phyloP scores from a whole-genome alignment of 1,140 invertebrate genomes.

The Oncopodura yosiiana region DNA sequence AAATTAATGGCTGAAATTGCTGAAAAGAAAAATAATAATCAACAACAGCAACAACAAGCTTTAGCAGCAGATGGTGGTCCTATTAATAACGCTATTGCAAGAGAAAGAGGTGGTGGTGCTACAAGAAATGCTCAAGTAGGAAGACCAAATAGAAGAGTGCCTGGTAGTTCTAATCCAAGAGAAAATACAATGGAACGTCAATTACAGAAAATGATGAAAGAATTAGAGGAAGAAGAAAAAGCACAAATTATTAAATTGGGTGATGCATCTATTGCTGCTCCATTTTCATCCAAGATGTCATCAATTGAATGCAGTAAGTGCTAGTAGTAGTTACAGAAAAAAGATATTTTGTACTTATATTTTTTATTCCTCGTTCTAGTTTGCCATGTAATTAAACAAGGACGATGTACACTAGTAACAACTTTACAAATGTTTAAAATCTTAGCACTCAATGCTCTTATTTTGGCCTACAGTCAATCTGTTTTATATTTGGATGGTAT shows the following conservation, averaged over 20 bases:
- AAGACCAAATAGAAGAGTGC: neutral
- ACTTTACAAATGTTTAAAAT: constrained; percentile 99
- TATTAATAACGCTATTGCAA: neutral
- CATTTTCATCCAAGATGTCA: constrained; percentile 95
- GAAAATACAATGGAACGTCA: constrained; percentile 37
- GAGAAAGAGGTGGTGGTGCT: neutral
- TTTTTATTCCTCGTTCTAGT: constrained; percentile 52
- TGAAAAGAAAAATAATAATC: constrained; percentile 1
- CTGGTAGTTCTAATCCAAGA: neutral
- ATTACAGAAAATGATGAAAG: constrained; percentile 63
- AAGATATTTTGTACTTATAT: neutral
- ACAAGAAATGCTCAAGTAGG: constrained; percentile 5
- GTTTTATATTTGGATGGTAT: constrained; percentile 97
- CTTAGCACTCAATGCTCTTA: constrained; percentile 93
- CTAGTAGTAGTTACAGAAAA: neutral
- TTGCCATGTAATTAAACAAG: constrained; percentile 98
- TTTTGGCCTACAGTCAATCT: constrained; percentile 96
- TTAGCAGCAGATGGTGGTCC: constrained; percentile 2
- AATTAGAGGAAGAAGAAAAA: constrained; percentile 84
- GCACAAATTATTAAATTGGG: constrained; percentile 85
- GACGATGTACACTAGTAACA: constrained; percentile 94
- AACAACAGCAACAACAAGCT: neutral
- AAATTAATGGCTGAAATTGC: constrained; percentile 23
- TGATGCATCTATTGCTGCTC: constrained; percentile 97
- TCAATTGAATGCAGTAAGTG: constrained; percentile 89